Evolutionary conservation across 2,888 invertebrate genomes (phyloP), one percentile per base, ranked within the genome.

Genomic region (Gymnosoma rotundatum): DNA sequence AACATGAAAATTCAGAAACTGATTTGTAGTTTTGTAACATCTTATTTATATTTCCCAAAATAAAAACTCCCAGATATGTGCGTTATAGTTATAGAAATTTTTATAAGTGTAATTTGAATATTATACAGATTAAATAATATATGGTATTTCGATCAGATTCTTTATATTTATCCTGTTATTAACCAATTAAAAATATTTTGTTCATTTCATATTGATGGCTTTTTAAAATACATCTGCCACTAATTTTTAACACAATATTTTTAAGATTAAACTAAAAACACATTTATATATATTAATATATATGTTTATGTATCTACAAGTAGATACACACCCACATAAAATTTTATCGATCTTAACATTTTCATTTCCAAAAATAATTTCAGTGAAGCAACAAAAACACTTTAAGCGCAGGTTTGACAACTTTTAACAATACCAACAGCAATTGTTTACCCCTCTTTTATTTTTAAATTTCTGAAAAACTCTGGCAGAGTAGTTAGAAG

Each of bases 201-300:
- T 74, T 66, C 74, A 78, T 64, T 75, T 75, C 52, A 83, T 74
- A 52, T 70, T 83, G 52, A 78, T 74, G 56, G 52, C 25, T 60
- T 48, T 58, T 78, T 36, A 63, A 80, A 78, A 78, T 70, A 64
- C 54, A 45, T 74, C 21, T 78, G 50, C 58, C 69, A 75, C 56
- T 38, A 73, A 74, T 52, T 45, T 61, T 61, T 50, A 36, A 36
- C 73, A 80, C 66, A 74, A 72, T 21, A 73, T 66, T 67, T 79
- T 66, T 38, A 79, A 58, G 52, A 79, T 66, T 66, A 73, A 25
- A 45, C 36, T 32, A 64, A 78, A 64, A 48, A 50, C 12, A 50
- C n/a, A 36, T 5, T 25, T 25, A 25, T 25, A 4, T 25, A 25
- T 25, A 4, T n/a, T n/a, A n/a, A n/a, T n/a, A n/a, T n/a, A n/a